phyloP scores from a whole-genome alignment of 2,888 invertebrate genomes.

The Trachelus troglodyta region DNA sequence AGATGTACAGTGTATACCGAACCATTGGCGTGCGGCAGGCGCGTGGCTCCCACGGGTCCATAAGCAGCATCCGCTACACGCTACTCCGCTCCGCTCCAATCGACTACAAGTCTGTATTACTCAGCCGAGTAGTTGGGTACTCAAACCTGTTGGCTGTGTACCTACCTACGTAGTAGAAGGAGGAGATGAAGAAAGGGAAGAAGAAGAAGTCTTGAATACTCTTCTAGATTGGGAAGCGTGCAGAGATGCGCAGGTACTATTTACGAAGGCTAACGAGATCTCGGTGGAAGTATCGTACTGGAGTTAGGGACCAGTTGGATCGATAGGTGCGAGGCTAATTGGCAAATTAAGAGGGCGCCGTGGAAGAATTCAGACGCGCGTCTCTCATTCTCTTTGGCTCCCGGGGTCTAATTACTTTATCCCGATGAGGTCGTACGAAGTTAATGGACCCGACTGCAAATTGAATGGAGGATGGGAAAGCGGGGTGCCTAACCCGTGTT shows the following conservation, averaged over 20 bases:
- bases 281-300: no score
- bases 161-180: conserved; percentile 22
- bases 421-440: conserved; percentile 24
- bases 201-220: not conserved
- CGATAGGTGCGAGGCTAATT: conserved; percentile 50
- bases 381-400: conserved; percentile 7
- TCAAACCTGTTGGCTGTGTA: conserved; percentile 1
- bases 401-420: conserved; percentile 54
- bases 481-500: not conserved
- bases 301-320: conserved; percentile 36
- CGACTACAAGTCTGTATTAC: conserved; percentile 38
- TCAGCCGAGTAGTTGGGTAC: not conserved
- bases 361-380: conserved; percentile 37
- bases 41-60: conserved; percentile 61
- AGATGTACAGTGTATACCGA: no score
- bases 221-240: no score
- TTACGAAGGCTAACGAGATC: no score
- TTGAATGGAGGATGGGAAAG: not conserved
- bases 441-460: conserved; percentile 1
- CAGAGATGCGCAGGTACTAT: no score
- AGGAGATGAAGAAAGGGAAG: conserved; percentile 7
- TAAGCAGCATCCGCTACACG: conserved; percentile 33
- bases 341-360: conserved; percentile 49
- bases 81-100: conserved; percentile 40
- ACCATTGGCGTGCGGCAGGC: conserved; percentile 55